Conservation (phyloP, 37 sponge, comb jelly and placozoan species). For the Bolinopsis microptera region DNA sequence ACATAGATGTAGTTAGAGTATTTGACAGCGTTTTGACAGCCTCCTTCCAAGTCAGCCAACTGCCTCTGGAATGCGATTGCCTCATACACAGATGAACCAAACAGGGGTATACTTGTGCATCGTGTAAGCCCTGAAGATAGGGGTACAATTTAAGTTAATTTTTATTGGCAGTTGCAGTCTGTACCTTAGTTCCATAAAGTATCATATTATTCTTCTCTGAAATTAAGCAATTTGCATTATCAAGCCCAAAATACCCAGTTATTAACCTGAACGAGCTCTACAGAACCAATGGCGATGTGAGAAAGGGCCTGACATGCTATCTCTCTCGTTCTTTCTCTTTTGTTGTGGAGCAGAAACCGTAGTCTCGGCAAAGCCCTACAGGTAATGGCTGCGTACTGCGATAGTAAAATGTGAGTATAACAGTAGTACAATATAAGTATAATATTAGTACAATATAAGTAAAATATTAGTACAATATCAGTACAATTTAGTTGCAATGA, state of each 20-base stretch:
- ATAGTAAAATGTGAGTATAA: not conserved
- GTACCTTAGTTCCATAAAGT: too few species aligned
- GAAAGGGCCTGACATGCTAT: slow-evolving; percentile 61
- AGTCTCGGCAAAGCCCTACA: slow-evolving; percentile 40
- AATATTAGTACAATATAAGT: not conserved
- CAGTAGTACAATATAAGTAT: not conserved
- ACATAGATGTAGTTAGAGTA: slow-evolving; percentile 58
- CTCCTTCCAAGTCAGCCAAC: slow-evolving; percentile 64
- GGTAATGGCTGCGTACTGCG: slow-evolving; percentile 34
- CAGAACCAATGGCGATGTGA: slow-evolving; percentile 60
- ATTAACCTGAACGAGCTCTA: slow-evolving; percentile 18
- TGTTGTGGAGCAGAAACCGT: slow-evolving; percentile 55
- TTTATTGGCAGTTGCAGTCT: too few species aligned
- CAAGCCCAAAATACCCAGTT: too few species aligned
- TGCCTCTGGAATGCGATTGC: slow-evolving; percentile 54
- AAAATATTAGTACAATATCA: not conserved
- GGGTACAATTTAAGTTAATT: too few species aligned
- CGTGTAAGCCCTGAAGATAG: slow-evolving; percentile 25
- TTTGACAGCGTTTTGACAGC: slow-evolving; percentile 62
- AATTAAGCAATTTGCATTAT: too few species aligned
- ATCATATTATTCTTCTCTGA: too few species aligned
- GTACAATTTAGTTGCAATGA: too few species aligned
- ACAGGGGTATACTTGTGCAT: slow-evolving; percentile 18
- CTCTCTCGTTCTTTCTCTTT: slow-evolving; percentile 46
- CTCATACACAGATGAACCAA: slow-evolving; percentile 60